A percentile compares a stretch with the other conserved stretches of the same genome.
These are phyloP conservation scores for Balaeniceps rex DNA, from an alignment of 2,113 vertebrate species.

Conservation along the genomic window DNA sequence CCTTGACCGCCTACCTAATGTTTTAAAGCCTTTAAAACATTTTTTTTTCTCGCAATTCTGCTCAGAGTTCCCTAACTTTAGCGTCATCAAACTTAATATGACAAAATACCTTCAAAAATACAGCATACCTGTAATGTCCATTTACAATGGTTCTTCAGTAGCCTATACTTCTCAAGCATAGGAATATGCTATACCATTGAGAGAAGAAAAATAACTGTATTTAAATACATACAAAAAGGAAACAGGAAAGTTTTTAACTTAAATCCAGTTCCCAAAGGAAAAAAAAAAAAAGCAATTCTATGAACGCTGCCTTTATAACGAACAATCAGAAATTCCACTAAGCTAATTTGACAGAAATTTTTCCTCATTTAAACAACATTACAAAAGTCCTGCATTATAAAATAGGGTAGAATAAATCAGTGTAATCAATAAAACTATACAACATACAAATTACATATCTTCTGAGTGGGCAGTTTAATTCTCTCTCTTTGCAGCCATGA, in stretches of 20 bases:
- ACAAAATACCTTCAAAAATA: conserved; percentile 95
- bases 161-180: conserved; percentile 92
- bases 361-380: conserved; percentile 98
- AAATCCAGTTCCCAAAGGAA: conserved; percentile 88
- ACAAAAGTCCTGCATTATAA: conserved; percentile 99
- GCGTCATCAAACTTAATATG: conserved; percentile 93
- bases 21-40: conserved; percentile 88
- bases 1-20: conserved; percentile 86
- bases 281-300: conserved; percentile 87
- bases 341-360: conserved; percentile 93
- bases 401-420: conserved; percentile 99
- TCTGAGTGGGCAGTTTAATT: conserved; percentile 82
- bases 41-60: conserved; percentile 82
- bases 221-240: conserved; percentile 97
- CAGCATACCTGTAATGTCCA: conserved; percentile 96
- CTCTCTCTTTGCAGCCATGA: conserved; percentile 84
- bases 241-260: conserved; percentile 98
- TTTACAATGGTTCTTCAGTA: conserved; percentile 96
- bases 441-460: conserved; percentile 95
- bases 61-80: conserved; percentile 89
- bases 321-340: conserved; percentile 98
- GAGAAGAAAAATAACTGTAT: conserved; percentile 86
- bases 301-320: conserved; percentile 92
- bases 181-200: conserved; percentile 91
- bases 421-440: conserved; percentile 99